phyloP scores from a whole-genome alignment of 2,797 vertebrate genomes.

The Leptatherina wallacei region DNA sequence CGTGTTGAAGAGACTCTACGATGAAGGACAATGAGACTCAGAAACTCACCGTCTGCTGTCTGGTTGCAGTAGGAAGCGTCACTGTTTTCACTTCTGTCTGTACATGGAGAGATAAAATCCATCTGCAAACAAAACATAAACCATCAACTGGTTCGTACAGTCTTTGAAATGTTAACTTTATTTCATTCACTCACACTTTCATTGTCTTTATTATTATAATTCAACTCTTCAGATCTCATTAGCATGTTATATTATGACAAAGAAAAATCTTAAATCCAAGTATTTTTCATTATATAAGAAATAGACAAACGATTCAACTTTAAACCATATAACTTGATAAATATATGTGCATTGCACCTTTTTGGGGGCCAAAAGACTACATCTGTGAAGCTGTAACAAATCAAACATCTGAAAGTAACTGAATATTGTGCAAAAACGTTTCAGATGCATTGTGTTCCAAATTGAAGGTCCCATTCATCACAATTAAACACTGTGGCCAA shows the following conservation, averaged over 20 bases:
- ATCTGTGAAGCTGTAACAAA: neutral
- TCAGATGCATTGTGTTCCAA: neutral
- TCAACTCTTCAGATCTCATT: neutral
- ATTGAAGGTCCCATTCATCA: constrained; percentile 8
- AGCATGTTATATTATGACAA: neutral
- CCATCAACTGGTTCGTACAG: neutral
- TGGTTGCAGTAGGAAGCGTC: constrained; percentile 87
- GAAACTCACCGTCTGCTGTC: constrained; percentile 85
- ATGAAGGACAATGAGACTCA: neutral
- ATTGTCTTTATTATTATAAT: neutral
- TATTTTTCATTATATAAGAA: neutral
- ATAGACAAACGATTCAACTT: neutral
- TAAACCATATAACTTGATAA: too few relatives aligned
- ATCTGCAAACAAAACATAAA: constrained; percentile 73
- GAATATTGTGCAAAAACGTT: neutral
- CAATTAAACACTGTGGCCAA: constrained; percentile 2
- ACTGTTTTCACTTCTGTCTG: constrained; percentile 84
- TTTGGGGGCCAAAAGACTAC: neutral
- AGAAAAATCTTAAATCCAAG: neutral
- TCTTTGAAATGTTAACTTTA: neutral
- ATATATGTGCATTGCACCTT: too few relatives aligned
- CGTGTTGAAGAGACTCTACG: neutral
- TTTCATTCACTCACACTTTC: neutral
- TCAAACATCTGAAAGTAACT: neutral
- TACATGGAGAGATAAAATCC: constrained; percentile 89